Evolutionary conservation across 2,888 invertebrate genomes (phyloP).

Genomic region (Hololepta plana): DNA sequence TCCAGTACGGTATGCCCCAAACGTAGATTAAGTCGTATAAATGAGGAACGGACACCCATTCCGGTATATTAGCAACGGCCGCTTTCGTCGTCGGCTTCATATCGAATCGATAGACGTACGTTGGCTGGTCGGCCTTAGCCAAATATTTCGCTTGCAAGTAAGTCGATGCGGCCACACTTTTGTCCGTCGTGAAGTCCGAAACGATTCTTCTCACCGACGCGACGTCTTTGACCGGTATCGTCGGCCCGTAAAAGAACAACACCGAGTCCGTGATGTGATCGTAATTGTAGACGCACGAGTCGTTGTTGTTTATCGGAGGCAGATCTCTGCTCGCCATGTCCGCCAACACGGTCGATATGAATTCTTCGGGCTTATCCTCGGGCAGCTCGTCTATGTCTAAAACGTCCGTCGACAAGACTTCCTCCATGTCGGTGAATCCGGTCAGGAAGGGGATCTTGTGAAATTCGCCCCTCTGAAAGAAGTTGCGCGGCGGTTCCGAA

Average conservation of each 20-base stretch:
- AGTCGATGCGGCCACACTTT: slow-evolving; percentile 44
- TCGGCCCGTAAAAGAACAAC: slow-evolving; percentile 56
- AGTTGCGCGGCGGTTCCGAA: slow-evolving; percentile 42
- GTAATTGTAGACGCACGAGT: slow-evolving; percentile 40
- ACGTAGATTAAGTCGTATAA: slow-evolving; percentile 66
- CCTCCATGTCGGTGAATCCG: slow-evolving; percentile 70
- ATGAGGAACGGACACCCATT: slow-evolving; percentile 67
- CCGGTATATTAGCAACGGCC: slow-evolving; percentile 46
- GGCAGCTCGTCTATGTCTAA: slow-evolving; percentile 37
- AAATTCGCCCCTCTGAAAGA: slow-evolving; percentile 41
- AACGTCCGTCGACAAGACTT: slow-evolving; percentile 40
- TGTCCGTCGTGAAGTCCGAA: slow-evolving; percentile 56
- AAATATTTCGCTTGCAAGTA: slow-evolving; percentile 47
- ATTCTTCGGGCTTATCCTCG: slow-evolving; percentile 38
- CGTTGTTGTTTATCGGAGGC: slow-evolving; percentile 29
- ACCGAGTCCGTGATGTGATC: slow-evolving; percentile 54
- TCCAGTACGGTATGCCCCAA: slow-evolving; percentile 64
- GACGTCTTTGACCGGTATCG: slow-evolving; percentile 41
- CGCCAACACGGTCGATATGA: slow-evolving; percentile 33
- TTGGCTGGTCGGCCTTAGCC: slow-evolving; percentile 35
- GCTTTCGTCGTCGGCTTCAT: slow-evolving; percentile 46
- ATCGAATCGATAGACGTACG: slow-evolving; percentile 61
- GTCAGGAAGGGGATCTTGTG: slow-evolving; percentile 48
- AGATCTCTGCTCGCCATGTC: slow-evolving; percentile 45
- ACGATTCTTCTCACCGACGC: slow-evolving; percentile 43